Percentiles rank a stretch among this genome's conserved stretches.
Evolutionary conservation across 2,113 vertebrate genomes (phyloP).

Genomic region (Furnarius figulus): DNA sequence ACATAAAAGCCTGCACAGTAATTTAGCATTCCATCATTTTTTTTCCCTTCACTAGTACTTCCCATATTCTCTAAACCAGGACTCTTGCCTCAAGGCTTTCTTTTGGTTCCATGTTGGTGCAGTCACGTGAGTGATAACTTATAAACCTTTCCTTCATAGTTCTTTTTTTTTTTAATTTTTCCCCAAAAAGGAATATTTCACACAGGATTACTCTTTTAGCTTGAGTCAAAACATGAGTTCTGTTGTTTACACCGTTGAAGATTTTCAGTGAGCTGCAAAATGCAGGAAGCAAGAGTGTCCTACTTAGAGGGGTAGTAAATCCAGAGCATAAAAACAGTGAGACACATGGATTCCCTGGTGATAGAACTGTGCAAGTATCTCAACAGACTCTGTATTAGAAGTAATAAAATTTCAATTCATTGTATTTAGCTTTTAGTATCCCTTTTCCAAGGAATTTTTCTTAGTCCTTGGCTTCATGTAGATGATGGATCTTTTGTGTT

Average conservation of each 20-base stretch:
- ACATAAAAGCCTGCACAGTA: conserved; percentile 13
- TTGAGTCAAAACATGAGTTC: not conserved
- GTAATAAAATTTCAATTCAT: not conserved
- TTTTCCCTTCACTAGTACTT: conserved; percentile 13
- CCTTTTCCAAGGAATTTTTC: not conserved
- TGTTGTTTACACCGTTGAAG: not conserved
- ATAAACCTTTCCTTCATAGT: not conserved
- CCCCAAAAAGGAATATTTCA: not conserved
- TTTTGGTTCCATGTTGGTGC: not conserved
- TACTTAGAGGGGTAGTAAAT: not conserved
- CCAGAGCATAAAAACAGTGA: not conserved
- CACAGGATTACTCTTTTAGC: not conserved
- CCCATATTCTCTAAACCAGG: not conserved
- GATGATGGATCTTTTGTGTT: not conserved
- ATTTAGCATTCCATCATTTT: not conserved
- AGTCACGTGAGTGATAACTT: not conserved
- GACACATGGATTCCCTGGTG: not conserved
- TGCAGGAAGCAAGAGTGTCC: not conserved
- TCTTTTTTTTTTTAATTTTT: not conserved
- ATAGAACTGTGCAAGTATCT: not conserved
- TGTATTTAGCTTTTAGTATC: not conserved
- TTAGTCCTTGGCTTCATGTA: not conserved
- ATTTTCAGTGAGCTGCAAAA: not conserved
- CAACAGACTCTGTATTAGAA: not conserved
- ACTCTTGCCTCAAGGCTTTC: not conserved